Conservation (phyloP, 1,140 invertebrate genomes). For the Anadara kagoshimensis region DNA sequence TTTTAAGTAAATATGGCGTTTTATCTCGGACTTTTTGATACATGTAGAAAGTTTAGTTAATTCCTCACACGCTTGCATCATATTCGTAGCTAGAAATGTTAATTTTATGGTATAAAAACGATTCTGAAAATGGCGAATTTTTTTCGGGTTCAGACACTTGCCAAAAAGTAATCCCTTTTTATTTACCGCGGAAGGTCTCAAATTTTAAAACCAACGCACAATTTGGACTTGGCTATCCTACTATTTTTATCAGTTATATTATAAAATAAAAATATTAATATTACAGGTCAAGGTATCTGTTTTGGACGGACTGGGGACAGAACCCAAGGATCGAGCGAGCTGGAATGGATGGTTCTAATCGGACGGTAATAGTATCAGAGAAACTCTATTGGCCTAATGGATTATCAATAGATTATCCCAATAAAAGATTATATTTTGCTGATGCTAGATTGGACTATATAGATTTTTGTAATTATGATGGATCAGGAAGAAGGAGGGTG, state of each 20-base stretch:
- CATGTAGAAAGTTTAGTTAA: too few species aligned
- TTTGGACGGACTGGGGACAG: constrained; percentile 99
- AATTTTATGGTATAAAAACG: too few species aligned
- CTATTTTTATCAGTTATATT: background rate
- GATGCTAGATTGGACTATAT: constrained; percentile 99
- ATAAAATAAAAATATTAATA: background rate
- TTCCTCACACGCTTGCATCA: too few species aligned
- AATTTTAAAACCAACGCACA: too few species aligned
- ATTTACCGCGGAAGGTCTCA: too few species aligned
- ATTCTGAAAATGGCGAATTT: too few species aligned
- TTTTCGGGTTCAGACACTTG: too few species aligned
- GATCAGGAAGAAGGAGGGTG: constrained; percentile 87
- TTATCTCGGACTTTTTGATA: too few species aligned
- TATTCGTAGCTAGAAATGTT: too few species aligned
- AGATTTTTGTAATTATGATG: constrained; percentile 98
- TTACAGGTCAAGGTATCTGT: constrained; percentile 78
- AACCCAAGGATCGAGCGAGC: constrained; percentile 96
- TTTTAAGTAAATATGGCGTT: too few species aligned
- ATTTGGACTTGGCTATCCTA: too few species aligned
- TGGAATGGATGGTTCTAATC: constrained; percentile 94
- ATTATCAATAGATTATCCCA: constrained; percentile 94
- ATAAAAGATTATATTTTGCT: constrained; percentile 95
- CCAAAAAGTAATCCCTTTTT: too few species aligned
- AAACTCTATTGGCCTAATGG: constrained; percentile 99
- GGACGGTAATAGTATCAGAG: constrained; percentile 91